Conservation (phyloP, 1,140 invertebrate genomes). For the Ylistrum balloti region DNA sequence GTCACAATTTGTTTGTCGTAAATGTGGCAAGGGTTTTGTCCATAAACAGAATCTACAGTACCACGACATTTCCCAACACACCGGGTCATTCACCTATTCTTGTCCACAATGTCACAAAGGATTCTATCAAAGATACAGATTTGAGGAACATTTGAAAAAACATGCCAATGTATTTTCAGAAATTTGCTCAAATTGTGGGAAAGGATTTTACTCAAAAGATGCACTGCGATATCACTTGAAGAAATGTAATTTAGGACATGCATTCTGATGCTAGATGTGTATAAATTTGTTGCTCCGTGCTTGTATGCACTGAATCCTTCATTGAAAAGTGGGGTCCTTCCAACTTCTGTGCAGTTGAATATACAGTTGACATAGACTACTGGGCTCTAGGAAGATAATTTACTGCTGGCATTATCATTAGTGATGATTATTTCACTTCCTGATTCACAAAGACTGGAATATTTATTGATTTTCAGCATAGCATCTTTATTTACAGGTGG, state of each 20-base stretch:
- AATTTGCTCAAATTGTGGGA: slow-evolving; percentile 4
- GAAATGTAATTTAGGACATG: not conserved
- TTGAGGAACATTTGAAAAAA: not conserved
- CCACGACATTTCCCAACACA: not conserved
- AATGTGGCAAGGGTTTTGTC: slow-evolving; percentile 9
- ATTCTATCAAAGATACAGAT: slow-evolving; percentile 15
- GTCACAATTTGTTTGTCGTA: slow-evolving; percentile 4
- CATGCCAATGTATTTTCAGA: not conserved
- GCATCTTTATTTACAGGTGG: no score
- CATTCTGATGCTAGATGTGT: not conserved
- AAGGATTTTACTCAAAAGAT: slow-evolving; percentile 28
- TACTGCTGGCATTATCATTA: no score
- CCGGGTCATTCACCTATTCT: not conserved
- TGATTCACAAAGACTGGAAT: no score
- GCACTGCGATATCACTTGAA: slow-evolving; percentile 18
- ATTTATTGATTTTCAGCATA: no score
- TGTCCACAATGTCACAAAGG: slow-evolving; percentile 17
- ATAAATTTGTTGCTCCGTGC: no score
- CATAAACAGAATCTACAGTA: slow-evolving; percentile 8
- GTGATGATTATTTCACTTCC: no score
- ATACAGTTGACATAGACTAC: no score
- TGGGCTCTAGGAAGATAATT: no score
- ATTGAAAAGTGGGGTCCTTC: no score
- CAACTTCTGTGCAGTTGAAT: no score
- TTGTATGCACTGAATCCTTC: no score